A percentile compares a stretch with the other conserved stretches of the same genome.
Conservation (phyloP, 2,888 invertebrate species). For the Empis stercorea region DNA sequence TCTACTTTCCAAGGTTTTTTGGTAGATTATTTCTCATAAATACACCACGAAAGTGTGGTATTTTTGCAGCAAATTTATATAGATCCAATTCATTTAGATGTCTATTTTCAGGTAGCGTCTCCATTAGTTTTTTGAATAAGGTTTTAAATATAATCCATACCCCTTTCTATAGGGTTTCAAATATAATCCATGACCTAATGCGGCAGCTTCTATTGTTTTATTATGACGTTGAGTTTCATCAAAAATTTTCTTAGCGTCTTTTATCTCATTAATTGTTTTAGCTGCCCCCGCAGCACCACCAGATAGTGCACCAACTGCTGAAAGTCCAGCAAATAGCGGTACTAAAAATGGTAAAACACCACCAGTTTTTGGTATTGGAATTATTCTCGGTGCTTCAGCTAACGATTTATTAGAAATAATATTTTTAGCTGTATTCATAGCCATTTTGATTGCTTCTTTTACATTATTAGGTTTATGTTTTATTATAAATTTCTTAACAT, state of each 20-base stretch:
- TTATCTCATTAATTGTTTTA: slow-evolving; percentile 19
- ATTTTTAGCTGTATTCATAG: too few relatives aligned
- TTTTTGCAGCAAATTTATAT: too few relatives aligned
- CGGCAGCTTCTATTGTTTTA: slow-evolving; percentile 24
- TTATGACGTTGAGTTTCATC: slow-evolving; percentile 23
- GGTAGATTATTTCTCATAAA: slow-evolving; percentile 20
- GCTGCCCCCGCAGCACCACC: slow-evolving; percentile 26
- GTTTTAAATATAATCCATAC: slow-evolving; percentile 20
- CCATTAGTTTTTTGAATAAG: not conserved
- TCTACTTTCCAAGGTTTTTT: not conserved
- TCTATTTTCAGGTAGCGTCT: not conserved
- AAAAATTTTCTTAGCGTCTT: slow-evolving; percentile 19
- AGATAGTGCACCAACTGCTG: slow-evolving; percentile 23
- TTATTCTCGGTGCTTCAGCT: slow-evolving; percentile 16
- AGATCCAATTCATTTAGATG: too few relatives aligned
- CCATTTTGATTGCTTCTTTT: too few relatives aligned
- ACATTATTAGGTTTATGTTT: too few relatives aligned
- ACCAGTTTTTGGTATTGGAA: slow-evolving; percentile 23
- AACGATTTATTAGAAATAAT: too few relatives aligned
- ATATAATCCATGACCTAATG: slow-evolving; percentile 17
- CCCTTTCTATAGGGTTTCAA: slow-evolving; percentile 18
- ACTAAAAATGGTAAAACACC: slow-evolving; percentile 14
- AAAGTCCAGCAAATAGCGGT: slow-evolving; percentile 26
- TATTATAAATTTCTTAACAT: too few relatives aligned
- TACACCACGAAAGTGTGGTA: slow-evolving; percentile 21